Conservation (phyloP, 1,140 invertebrate species). For the Drosophila kanapiae region DNA sequence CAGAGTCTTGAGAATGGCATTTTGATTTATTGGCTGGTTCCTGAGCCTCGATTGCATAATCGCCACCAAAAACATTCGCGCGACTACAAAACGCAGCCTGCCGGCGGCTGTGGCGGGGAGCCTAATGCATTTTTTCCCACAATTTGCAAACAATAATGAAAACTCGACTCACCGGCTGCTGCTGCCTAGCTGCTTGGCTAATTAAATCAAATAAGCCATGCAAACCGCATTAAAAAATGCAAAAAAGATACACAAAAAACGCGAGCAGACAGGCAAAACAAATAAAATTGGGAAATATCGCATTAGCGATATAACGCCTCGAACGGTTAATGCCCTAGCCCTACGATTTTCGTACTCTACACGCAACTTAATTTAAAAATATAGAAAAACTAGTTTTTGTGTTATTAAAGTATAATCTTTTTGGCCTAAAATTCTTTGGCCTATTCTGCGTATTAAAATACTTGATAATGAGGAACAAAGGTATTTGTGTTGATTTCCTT, state of each 20-base stretch:
- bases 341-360: not conserved
- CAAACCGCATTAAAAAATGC: constrained; percentile 55
- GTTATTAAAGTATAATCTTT: not conserved
- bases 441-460: no score
- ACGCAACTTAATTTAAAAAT: not conserved
- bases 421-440: not conserved
- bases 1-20: constrained; percentile 75
- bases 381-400: not conserved
- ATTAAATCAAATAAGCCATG: constrained; percentile 73
- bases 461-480: not conserved
- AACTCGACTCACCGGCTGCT: constrained; percentile 42
- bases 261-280: constrained; percentile 41
- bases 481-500: not conserved
- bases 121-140: constrained; percentile 75
- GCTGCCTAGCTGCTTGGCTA: constrained; percentile 50
- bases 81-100: constrained; percentile 59
- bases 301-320: constrained; percentile 35
- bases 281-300: constrained; percentile 50
- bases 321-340: constrained; percentile 48
- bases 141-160: constrained; percentile 83
- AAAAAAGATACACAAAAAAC: constrained; percentile 29
- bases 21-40: constrained; percentile 81
- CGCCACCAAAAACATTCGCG: constrained; percentile 31
- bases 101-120: constrained; percentile 49
- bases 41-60: constrained; percentile 65